Base-by-base conservation (phyloP, 2,888 invertebrate species). In the Erpobdella octoculata region DNA sequence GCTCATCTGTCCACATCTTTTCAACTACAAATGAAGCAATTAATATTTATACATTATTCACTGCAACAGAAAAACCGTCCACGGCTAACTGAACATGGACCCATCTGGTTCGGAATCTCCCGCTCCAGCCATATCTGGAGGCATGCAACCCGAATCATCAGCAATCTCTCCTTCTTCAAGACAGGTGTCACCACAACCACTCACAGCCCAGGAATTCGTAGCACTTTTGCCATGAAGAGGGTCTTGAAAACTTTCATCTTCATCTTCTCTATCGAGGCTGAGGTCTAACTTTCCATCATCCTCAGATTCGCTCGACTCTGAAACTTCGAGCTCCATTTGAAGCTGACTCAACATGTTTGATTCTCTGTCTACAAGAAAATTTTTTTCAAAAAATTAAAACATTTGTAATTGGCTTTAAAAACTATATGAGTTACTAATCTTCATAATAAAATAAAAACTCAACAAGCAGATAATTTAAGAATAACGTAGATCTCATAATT, bases 201-300 rank as follows among this genome's bases (percentile, higher is more conserved):
- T 33, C n/a, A 64, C 74, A n/a, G 28, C 35, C 33, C 31, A 33
- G 0, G 35, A 76, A 25, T 58, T 58, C 12, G 9, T 70, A 74
- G 81, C 80, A 53, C 75, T 76, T 66, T 71, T 76, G 73, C 18
- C 66, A 65, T 77, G 76, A 31, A 38, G 59, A 73, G 74, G 74
- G 6, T 70, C 72, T 31, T 74, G 74, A 12, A 72, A 2, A 15
- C 48, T 38, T 77, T 77, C 79, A 9, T 68, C 67, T 76, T 82
- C 82, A 78, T 81, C 81, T 75, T 80, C 77, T 75, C 82, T 81
- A 59, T 78, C 25, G 68, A 31, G 73, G 28, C 73, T 73, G 28
- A 72, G 59, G 31, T n/a, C n/a, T n/a, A n/a, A n/a, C n/a, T 66
- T 28, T 37, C 73, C 72, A 35, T 74, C 73, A 21, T 65, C 65